These are phyloP conservation scores for Melanotaenia duboulayi DNA, from an alignment of 2,113 vertebrate genomes.

Conservation along the genomic window DNA sequence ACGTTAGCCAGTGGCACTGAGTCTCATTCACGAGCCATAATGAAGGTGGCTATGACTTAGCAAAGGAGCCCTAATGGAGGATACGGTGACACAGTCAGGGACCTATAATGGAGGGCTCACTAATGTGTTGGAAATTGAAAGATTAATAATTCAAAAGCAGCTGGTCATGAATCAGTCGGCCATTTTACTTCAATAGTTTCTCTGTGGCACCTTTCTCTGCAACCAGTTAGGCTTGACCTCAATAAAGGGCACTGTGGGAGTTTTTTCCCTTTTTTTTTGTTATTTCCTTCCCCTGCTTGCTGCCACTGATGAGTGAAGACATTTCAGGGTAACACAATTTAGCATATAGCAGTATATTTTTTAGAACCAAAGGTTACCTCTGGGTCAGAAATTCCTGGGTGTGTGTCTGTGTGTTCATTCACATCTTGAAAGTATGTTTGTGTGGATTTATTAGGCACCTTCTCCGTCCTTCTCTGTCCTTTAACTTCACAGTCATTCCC, in stretches of 20 bases:
- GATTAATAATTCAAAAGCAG: constrained; percentile 97
- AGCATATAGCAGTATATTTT: constrained; percentile 50
- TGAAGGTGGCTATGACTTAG: constrained; percentile 72
- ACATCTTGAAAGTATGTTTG: constrained; percentile 16
- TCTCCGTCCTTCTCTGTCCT: constrained; percentile 61
- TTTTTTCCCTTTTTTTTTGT: constrained; percentile 3
- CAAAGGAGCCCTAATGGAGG: constrained; percentile 73
- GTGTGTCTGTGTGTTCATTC: constrained; percentile 22
- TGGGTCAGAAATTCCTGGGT: constrained; percentile 17
- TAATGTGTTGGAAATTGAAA: constrained; percentile 91
- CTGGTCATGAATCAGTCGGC: constrained; percentile 90
- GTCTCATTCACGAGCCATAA: constrained; percentile 58
- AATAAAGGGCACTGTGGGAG: constrained; percentile 51
- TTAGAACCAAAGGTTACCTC: constrained; percentile 40
- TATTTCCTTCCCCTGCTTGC: not conserved
- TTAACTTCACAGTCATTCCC: constrained; percentile 84
- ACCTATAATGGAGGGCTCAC: constrained; percentile 85
- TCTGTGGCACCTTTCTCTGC: constrained; percentile 62
- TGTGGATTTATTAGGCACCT: constrained; percentile 19
- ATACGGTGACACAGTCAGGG: constrained; percentile 75
- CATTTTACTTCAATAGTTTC: constrained; percentile 74
- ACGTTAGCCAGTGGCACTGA: constrained; percentile 63
- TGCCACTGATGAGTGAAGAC: constrained; percentile 60
- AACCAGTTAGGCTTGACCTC: constrained; percentile 67
- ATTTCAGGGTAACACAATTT: constrained; percentile 44